phyloP scores from a whole-genome alignment of 2,888 invertebrate genomes.

The Mesorhabditis sp. region DNA sequence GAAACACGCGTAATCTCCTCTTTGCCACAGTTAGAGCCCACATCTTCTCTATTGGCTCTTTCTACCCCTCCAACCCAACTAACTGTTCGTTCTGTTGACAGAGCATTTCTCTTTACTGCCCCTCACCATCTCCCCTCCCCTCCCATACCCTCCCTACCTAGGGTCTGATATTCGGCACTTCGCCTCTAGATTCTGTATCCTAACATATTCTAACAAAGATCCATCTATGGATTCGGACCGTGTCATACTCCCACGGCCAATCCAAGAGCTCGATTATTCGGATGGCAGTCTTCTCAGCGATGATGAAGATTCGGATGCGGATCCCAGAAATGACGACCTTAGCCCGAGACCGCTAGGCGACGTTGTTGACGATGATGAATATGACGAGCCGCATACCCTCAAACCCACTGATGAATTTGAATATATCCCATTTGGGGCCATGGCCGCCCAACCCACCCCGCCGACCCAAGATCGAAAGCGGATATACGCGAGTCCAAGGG shows the following conservation, averaged over 20 bases:
- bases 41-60: too few species aligned
- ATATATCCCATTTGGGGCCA: background rate
- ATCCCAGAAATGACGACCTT: background rate
- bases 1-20: too few species aligned
- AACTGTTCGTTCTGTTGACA: background rate
- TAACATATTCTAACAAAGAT: background rate
- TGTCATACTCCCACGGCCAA: background rate
- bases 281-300: background rate
- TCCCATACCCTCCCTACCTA: background rate
- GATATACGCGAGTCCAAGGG: background rate
- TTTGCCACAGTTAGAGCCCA: too few species aligned
- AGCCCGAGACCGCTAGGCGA: slow-evolving; percentile 1
- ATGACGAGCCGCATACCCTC: background rate
- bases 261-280: background rate
- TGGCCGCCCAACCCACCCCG: background rate
- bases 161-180: too few species aligned
- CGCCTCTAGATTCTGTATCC: background rate
- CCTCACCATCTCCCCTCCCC: slow-evolving; percentile 5
- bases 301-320: background rate
- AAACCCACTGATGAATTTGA: background rate
- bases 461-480: slow-evolving; percentile 4
- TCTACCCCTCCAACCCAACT: too few species aligned
- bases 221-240: background rate
- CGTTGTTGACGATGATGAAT: background rate
- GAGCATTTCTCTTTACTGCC: background rate